Base-by-base conservation (phyloP, 2,888 invertebrate species). In the Argyresthia albistria region DNA sequence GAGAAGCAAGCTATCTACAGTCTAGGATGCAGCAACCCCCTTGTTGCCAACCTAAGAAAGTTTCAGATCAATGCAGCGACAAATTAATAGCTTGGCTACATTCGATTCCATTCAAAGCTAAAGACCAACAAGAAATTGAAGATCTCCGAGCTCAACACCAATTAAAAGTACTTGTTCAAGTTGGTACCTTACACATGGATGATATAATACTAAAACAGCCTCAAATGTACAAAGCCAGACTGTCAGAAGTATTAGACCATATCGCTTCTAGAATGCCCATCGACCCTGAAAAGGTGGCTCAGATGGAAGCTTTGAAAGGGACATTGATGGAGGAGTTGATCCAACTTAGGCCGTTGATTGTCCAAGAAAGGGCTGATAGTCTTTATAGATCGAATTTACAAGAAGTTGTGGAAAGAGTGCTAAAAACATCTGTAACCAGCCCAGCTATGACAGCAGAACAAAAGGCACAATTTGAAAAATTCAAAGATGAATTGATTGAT, bases 321-420 rank as follows among this genome's bases (percentile, higher is more conserved):
- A 45, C 6, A 15, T 16, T 45, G 10, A 16, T 45, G 10, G 15
- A 45, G 10, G 45, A 45, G 15, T 15, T 45, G 8, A 15, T 16
- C 4, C 15, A 45, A 12, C 54, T 74, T 0, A 76, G 72, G 60
- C 68, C 69, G 14, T 46, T 71, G 1, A 64, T 76, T 14, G 64
- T 57, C 55, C 66, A 70, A 54, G 74, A 76, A 56, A 71, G 60
- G 50, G 61, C 61, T 10, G 63, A 61, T 43, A 57, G 68, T 43
- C 61, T 67, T 16, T 80, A 80, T 51, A 75, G 69, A 56, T 57
- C 70, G 54, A 62, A 71, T 55, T 57, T 80, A 4, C 65, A 66
- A 58, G 60, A 58, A 39, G 69, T 67, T 4, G 63, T 76, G 6
- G 53, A 55, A 16, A 64, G 54, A 39, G 55, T 25, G 25, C 25